Conservation (phyloP, 1,140 invertebrate species). For the Bombus polaris region DNA sequence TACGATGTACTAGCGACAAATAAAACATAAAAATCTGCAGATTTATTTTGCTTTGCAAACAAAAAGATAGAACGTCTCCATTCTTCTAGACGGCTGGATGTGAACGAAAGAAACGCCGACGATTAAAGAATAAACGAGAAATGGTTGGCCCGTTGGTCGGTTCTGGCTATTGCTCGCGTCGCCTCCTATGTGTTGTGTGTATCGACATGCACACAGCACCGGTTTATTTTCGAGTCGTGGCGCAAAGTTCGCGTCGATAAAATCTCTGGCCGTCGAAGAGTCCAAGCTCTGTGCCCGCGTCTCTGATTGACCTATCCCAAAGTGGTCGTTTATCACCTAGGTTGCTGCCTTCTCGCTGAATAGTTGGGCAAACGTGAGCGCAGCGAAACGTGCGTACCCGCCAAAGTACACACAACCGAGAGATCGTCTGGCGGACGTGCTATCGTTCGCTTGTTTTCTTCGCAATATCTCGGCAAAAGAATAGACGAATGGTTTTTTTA, state of each 20-base stretch:
- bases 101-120: neutral
- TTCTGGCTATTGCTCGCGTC: neutral
- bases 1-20: too few species aligned
- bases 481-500: neutral
- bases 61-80: too few species aligned
- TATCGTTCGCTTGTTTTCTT: neutral
- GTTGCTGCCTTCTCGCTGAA: slow-evolving; percentile 8
- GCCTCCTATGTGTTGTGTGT: neutral
- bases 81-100: too few species aligned
- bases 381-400: neutral
- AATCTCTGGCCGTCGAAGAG: neutral
- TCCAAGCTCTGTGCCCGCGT: neutral
- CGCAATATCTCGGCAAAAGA: neutral
- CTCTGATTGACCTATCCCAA: slow-evolving; percentile 37
- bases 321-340: slow-evolving; percentile 32
- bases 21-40: too few species aligned
- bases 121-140: neutral
- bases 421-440: slow-evolving; percentile 37
- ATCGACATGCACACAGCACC: neutral
- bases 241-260: slow-evolving; percentile 25
- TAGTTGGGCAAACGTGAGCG: slow-evolving; percentile 6
- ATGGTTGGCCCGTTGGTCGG: neutral
- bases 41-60: too few species aligned
- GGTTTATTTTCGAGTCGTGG: slow-evolving; percentile 27
- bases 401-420: slow-evolving; percentile 44